A percentile compares a stretch with the other conserved stretches of the same genome.
Evolutionary conservation across 2,113 vertebrate genomes (phyloP).

Genomic region (Esox niger): DNA sequence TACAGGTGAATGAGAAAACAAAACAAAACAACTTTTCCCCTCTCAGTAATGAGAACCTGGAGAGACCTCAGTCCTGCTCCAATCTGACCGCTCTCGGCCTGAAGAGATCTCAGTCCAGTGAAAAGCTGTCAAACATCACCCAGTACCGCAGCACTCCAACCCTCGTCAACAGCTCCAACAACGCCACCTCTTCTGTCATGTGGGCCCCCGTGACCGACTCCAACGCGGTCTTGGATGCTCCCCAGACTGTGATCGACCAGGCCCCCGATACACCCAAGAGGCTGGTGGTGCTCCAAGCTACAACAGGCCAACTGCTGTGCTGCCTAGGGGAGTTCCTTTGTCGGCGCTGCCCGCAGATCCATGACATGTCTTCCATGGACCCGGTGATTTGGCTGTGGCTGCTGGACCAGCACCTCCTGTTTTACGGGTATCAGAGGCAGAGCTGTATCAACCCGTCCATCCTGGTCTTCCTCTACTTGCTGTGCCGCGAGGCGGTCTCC

Average conservation of each 20-base stretch:
- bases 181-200: slow-evolving; percentile 72
- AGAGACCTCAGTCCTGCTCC: slow-evolving; percentile 93
- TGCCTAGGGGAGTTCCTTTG: slow-evolving; percentile 97
- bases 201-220: slow-evolving; percentile 75
- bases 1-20: slow-evolving; percentile 77
- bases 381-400: slow-evolving; percentile 95
- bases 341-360: slow-evolving; percentile 91
- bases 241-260: slow-evolving; percentile 92
- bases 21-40: slow-evolving; percentile 89
- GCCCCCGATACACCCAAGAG: no score
- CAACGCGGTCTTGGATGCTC: slow-evolving; percentile 79
- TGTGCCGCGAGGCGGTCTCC: slow-evolving; percentile 90
- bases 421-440: slow-evolving; percentile 98
- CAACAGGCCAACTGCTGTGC: slow-evolving; percentile 93
- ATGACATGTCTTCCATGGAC: slow-evolving; percentile 92
- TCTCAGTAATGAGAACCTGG: slow-evolving; percentile 93
- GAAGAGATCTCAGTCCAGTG: slow-evolving; percentile 93
- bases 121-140: slow-evolving; percentile 87
- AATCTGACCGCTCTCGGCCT: no score
- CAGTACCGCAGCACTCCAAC: slow-evolving; percentile 78
- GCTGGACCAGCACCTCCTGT: slow-evolving; percentile 92
- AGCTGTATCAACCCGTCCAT: slow-evolving; percentile 96
- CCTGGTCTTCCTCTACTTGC: slow-evolving; percentile 94
- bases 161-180: slow-evolving; percentile 77
- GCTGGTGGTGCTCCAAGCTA: no score